phyloP scores from a whole-genome alignment of 2,888 invertebrate genomes.

The Rhimphoctona megacephalus region DNA sequence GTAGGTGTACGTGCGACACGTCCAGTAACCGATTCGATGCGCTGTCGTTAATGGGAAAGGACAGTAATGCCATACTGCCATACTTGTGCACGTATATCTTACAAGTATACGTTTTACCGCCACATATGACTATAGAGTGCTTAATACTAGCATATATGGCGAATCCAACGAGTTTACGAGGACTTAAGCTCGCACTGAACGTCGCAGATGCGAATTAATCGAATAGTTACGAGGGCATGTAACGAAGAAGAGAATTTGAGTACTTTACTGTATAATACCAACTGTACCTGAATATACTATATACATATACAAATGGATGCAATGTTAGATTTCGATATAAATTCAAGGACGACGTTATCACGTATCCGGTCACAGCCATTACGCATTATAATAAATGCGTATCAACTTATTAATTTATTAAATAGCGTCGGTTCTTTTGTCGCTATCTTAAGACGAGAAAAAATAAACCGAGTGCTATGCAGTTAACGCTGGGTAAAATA shows the following conservation, averaged over 20 bases:
- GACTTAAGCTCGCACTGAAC: constrained; percentile 48
- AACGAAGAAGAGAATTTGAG: constrained; percentile 50
- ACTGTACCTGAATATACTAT: not conserved
- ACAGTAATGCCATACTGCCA: constrained; percentile 60
- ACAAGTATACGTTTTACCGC: constrained; percentile 29
- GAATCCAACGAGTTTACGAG: constrained; percentile 66
- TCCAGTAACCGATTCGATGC: constrained; percentile 51
- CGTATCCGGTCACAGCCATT: constrained; percentile 49
- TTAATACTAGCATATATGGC: constrained; percentile 45
- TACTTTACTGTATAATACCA: constrained; percentile 5
- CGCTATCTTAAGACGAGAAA: constrained; percentile 27
- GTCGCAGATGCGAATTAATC: constrained; percentile 65
- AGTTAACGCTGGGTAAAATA: constrained; percentile 55
- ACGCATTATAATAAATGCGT: constrained; percentile 54
- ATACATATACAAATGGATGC: not conserved
- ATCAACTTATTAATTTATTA: constrained; percentile 64
- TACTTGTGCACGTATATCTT: constrained; percentile 39
- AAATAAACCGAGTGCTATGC: constrained; percentile 32
- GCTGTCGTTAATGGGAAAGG: constrained; percentile 67
- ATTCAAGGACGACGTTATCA: constrained; percentile 51
- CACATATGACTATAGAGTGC: constrained; percentile 33
- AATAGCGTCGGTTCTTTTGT: constrained; percentile 56
- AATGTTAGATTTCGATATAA: constrained; percentile 21
- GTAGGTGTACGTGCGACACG: constrained; percentile 47
- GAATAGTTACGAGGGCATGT: constrained; percentile 59